Evolutionary conservation across 2,888 invertebrate species (phyloP).

Genomic region (Apodemia hepburni): DNA sequence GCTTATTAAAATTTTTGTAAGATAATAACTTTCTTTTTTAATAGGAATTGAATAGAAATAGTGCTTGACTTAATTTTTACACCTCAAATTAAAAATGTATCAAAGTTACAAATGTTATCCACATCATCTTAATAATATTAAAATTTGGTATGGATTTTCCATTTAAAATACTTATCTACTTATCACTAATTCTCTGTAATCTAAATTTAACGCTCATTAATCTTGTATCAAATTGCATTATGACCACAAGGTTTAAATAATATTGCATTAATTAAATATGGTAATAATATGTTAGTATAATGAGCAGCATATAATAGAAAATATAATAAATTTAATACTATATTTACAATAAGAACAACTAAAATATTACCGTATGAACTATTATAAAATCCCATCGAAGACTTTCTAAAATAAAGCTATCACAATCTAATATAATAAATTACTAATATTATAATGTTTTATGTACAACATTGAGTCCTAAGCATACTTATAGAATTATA

Average conservation of each 20-base stretch:
- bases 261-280: not conserved
- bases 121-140: conserved; percentile 29
- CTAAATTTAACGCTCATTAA: not conserved
- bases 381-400: not conserved
- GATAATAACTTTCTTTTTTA: no score
- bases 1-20: no score
- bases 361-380: not conserved
- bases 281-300: not conserved
- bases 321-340: conserved; percentile 7
- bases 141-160: conserved; percentile 35
- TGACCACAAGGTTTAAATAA: not conserved
- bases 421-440: conserved; percentile 72
- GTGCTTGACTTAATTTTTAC: no score
- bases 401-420: conserved; percentile 51
- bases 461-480: conserved; percentile 35
- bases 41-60: no score
- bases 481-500: conserved; percentile 23
- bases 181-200: not conserved
- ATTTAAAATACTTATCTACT: conserved; percentile 14
- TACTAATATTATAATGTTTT: conserved; percentile 42
- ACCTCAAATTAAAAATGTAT: not conserved
- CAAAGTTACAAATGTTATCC: conserved; percentile 16
- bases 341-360: conserved; percentile 1
- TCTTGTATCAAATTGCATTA: not conserved
- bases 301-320: not conserved